These are phyloP conservation scores for Orthonyx spaldingii DNA, from an alignment of 2,113 vertebrate species.

Conservation along the genomic window DNA sequence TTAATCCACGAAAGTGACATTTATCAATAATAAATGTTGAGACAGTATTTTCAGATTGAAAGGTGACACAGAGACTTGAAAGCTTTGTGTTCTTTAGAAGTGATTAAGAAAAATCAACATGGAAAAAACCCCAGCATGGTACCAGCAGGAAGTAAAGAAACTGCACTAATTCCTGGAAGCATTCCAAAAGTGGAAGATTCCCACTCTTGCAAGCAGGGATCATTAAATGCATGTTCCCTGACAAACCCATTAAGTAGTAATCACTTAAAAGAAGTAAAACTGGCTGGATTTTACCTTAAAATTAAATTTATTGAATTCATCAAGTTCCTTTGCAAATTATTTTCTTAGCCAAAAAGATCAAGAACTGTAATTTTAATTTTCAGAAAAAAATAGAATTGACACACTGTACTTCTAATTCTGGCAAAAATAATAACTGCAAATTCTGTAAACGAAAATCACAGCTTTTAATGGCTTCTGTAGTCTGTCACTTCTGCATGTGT, in stretches of 20 bases:
- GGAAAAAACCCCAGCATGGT: not conserved
- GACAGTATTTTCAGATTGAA: not conserved
- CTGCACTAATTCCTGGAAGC: not conserved
- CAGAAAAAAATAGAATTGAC: not conserved
- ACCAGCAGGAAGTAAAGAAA: not conserved
- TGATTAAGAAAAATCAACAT: not conserved
- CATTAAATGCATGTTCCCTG: not conserved
- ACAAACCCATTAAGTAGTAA: not conserved
- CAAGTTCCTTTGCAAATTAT: not conserved
- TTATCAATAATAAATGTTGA: slow-evolving; percentile 56
- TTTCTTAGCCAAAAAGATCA: not conserved
- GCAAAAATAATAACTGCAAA: not conserved
- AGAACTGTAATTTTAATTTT: not conserved
- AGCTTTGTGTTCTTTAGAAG: not conserved
- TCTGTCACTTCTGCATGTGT: not conserved
- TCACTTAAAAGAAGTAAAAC: not conserved
- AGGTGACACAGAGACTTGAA: not conserved
- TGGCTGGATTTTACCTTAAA: not conserved
- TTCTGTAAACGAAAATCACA: not conserved
- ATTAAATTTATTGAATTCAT: not conserved
- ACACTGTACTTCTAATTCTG: not conserved
- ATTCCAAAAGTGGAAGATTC: not conserved
- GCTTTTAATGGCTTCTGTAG: not conserved
- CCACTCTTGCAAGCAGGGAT: not conserved
- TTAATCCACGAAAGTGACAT: slow-evolving; percentile 30